These are phyloP conservation scores for Dasypolia templi DNA, from an alignment of 2,888 invertebrate species.

Conservation along the genomic window DNA sequence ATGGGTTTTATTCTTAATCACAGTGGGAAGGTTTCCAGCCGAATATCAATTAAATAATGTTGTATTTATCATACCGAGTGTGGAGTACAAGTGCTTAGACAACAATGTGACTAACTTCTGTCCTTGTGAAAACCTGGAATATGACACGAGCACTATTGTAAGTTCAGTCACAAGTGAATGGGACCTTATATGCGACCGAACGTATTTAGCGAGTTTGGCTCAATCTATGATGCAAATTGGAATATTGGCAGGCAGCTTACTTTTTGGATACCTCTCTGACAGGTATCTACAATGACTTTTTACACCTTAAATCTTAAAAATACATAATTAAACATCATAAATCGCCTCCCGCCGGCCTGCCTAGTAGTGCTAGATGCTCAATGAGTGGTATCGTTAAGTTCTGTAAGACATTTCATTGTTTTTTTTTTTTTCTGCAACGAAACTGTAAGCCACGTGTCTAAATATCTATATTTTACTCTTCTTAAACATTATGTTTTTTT, in stretches of 20 bases:
- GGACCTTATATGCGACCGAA: constrained; percentile 91
- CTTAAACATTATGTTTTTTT: background rate
- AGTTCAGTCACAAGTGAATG: constrained; percentile 91
- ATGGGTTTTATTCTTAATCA: constrained; percentile 86
- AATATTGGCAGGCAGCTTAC: constrained; percentile 89
- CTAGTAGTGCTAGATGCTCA: background rate
- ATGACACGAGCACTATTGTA: constrained; percentile 87
- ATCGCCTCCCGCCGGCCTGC: too few species aligned
- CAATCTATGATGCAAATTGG: constrained; percentile 91
- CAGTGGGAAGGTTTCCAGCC: constrained; percentile 89
- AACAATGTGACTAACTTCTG: constrained; percentile 82
- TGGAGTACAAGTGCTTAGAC: constrained; percentile 86
- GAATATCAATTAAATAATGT: constrained; percentile 91
- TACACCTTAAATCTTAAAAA: background rate
- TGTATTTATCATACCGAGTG: constrained; percentile 89
- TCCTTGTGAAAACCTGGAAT: constrained; percentile 87
- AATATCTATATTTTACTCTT: background rate
- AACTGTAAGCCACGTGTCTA: background rate
- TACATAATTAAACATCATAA: background rate
- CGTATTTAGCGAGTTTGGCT: constrained; percentile 88
- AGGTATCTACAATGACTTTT: constrained; percentile 62
- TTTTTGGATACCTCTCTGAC: constrained; percentile 89
- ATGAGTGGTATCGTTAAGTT: background rate
- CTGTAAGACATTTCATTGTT: background rate
- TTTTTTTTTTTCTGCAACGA: background rate